A percentile compares a stretch with the other conserved stretches of the same genome.
These are phyloP conservation scores for Pygoscelis antarcticus DNA, from an alignment of 2,113 vertebrate species.

Conservation along the genomic window DNA sequence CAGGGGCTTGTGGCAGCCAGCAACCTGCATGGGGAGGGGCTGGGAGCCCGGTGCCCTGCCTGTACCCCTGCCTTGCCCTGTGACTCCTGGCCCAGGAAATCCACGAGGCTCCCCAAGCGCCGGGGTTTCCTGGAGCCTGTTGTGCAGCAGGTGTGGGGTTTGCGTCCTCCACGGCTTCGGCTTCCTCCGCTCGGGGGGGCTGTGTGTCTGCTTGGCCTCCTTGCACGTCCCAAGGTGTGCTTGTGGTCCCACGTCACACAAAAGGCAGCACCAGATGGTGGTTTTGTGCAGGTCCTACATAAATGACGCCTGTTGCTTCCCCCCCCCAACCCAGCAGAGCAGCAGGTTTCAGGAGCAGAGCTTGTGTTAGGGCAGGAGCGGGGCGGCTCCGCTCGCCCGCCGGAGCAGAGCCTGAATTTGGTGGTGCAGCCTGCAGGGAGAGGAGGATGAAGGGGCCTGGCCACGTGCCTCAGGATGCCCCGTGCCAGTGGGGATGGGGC, in stretches of 20 bases:
- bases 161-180: rapidly evolving
- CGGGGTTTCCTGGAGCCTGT: rapidly evolving
- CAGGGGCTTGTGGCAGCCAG: neutral
- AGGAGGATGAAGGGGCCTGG: neutral
- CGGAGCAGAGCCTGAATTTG: neutral
- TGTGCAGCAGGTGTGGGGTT: neutral
- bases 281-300: constrained; percentile 29
- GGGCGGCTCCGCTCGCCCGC: neutral
- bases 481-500: neutral
- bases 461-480: rapidly evolving
- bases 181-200: rapidly evolving
- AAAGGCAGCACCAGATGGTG: neutral
- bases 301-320: neutral
- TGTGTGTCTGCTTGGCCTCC: neutral
- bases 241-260: rapidly evolving
- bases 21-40: neutral
- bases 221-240: neutral
- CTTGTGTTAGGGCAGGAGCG: neutral
- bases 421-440: neutral
- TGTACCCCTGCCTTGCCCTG: neutral
- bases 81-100: neutral
- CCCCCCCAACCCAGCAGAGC: rapidly evolving
- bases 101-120: rapidly evolving
- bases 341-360: neutral
- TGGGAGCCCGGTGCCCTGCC: neutral